Base-by-base conservation (phyloP, 2,888 invertebrate genomes). In the Charanyca ferruginea region DNA sequence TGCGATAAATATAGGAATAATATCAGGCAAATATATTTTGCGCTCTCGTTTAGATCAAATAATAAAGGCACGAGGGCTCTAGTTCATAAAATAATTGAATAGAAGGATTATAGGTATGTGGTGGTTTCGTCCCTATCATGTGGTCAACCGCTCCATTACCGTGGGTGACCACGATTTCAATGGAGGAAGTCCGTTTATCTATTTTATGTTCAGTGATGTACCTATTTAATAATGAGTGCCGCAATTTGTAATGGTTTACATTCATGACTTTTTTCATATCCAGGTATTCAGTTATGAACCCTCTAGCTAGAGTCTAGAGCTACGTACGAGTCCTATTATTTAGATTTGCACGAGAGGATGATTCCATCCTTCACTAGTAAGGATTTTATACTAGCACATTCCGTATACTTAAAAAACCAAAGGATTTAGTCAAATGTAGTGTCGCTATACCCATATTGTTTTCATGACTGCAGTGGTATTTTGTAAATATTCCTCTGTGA, bases 121-220 rank as follows among this genome's bases (percentile, higher is more conserved):
- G 69, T 67, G 57, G 78, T n/a, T n/a, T n/a, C n/a, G n/a, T 81
- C 78, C 73, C 78, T 85, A 87, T 87, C 83, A 81, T 89, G 89
- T 84, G 90, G 89, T 89, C 82, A 86, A 87, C 89, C 89, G 85
- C 89, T 84, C 83, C 84, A 89, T 89, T 89, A 89, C 77, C 81
- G 83, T 84, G 83, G 87, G 85, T 86, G 69, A 73, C 73, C 76
- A 80, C 79, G 76, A 81, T 82, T 80, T 83, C 81, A 89, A 88
- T 87, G 80, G 85, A 89, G 89, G 88, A 88, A 87, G 83, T 85
- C 79, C 76, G 79, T 83, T 85, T 85, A 88, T 86, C 78, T 38
- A 38, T 38, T 38, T 9, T 16, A 38, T 38, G 38, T 38, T 38
- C 16, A 16, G 13, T 38, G 13, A 38, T 80, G 80, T 47, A n/a